These are phyloP conservation scores for Aix galericulata DNA, from an alignment of 2,113 vertebrate species.

Conservation along the genomic window DNA sequence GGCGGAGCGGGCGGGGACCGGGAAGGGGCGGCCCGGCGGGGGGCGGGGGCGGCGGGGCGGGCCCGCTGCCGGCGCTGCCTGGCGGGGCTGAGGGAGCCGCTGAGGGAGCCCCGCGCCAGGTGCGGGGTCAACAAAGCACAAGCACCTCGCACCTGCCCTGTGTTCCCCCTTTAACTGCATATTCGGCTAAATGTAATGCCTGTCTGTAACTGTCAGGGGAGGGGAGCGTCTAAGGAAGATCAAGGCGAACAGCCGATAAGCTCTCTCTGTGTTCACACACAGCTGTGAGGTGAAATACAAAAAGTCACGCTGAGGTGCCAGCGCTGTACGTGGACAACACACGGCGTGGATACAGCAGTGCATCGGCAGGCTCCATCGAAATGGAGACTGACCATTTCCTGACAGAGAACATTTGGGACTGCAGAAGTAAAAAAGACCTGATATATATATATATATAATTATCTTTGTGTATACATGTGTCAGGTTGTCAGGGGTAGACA, in stretches of 20 bases:
- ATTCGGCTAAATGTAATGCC: neutral
- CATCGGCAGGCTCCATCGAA: neutral
- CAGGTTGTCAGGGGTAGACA: neutral
- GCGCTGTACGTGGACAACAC: neutral
- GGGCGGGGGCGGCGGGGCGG: neutral
- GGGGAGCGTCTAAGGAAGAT: neutral
- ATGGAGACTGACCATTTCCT: neutral
- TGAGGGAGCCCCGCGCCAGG: no score
- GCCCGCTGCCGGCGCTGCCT: neutral
- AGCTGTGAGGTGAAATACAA: neutral
- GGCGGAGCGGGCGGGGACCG: neutral
- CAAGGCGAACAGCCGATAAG: accelerated
- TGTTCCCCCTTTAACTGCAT: neutral
- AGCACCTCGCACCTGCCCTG: no score
- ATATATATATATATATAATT: neutral
- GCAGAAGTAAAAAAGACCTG: accelerated
- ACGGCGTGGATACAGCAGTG: accelerated
- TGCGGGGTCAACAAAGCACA: no score
- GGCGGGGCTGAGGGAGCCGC: neutral
- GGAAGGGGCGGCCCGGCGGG: neutral
- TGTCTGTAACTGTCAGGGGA: neutral
- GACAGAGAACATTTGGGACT: neutral
- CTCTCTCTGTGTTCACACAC: neutral
- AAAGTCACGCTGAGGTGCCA: neutral
- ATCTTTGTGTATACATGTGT: neutral